Percentiles rank a stretch among this genome's conserved stretches.
These are phyloP conservation scores for Capromys pilorides DNA, from an alignment of 2,797 vertebrate genomes.

Conservation along the genomic window DNA sequence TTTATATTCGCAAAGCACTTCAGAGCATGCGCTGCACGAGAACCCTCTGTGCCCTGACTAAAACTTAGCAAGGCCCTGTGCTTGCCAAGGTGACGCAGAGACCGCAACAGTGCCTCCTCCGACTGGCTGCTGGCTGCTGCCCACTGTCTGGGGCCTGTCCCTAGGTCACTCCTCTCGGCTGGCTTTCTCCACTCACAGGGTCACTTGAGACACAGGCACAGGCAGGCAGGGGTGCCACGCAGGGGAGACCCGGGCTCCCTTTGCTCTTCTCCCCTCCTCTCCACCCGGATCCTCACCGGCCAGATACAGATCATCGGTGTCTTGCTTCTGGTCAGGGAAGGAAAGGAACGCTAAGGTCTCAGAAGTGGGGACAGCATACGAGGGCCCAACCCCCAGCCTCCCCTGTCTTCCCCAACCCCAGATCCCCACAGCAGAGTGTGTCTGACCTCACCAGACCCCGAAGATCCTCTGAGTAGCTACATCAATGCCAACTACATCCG, in stretches of 20 bases:
- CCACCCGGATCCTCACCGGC: not conserved
- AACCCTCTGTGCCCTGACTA: not conserved
- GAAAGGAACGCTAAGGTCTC: not conserved
- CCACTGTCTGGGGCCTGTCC: not conserved
- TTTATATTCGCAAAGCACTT: not conserved
- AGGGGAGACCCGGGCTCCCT: not conserved
- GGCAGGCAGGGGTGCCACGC: too few relatives aligned
- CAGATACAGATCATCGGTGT: not conserved
- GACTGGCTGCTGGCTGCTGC: not conserved
- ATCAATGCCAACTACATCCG: constrained; percentile 99
- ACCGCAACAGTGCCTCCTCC: not conserved
- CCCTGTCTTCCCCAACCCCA: constrained; percentile 81
- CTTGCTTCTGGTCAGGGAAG: not conserved
- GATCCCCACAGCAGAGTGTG: constrained; percentile 99
- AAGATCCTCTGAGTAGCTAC: constrained; percentile 96
- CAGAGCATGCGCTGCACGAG: not conserved
- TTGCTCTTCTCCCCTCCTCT: not conserved
- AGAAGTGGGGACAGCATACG: not conserved
- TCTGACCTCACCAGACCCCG: constrained; percentile 93
- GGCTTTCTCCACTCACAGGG: not conserved
- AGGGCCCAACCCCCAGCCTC: not conserved
- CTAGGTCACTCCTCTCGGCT: not conserved
- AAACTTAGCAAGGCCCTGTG: not conserved
- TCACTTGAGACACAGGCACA: not conserved
- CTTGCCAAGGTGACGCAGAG: not conserved